Conservation (phyloP, 2,888 invertebrate species). For the Buathra laborator region DNA sequence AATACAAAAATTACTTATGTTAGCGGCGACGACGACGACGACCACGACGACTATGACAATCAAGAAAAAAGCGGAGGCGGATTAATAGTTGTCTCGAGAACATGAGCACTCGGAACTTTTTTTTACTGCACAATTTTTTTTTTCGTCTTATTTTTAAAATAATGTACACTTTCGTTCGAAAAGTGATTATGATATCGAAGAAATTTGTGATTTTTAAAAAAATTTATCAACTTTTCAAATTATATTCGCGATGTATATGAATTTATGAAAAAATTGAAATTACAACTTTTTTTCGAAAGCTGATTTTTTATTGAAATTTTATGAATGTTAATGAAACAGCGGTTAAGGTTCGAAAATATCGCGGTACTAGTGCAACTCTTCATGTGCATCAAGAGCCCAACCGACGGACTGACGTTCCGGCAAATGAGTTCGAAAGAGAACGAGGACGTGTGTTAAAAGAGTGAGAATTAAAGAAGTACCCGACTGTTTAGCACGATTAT, state of each 20-base stretch:
- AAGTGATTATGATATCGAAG: not conserved
- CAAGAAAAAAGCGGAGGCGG: slow-evolving; percentile 22
- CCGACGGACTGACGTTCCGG: not conserved
- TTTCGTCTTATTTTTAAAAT: not conserved
- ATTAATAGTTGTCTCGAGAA: slow-evolving; percentile 35
- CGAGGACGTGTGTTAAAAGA: slow-evolving; percentile 39
- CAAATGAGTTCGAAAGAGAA: slow-evolving; percentile 17
- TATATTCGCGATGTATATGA: too few species aligned
- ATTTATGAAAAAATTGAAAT: too few species aligned
- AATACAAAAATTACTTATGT: slow-evolving; percentile 58
- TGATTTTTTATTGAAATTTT: too few species aligned
- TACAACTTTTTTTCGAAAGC: too few species aligned
- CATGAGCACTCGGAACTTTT: slow-evolving; percentile 23
- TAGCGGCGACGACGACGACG: slow-evolving; percentile 28
- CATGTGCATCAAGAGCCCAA: not conserved
- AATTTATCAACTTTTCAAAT: too few species aligned
- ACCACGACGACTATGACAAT: not conserved
- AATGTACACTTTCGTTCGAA: not conserved
- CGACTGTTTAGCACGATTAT: slow-evolving; percentile 41
- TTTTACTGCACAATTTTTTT: not conserved
- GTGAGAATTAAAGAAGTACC: slow-evolving; percentile 49
- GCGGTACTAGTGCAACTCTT: not conserved
- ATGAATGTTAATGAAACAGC: too few species aligned
- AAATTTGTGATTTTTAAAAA: not conserved
- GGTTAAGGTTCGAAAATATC: too few species aligned